Evolutionary conservation across 2,113 vertebrate species (phyloP).

Genomic region (Malurus alboscapulatus): DNA sequence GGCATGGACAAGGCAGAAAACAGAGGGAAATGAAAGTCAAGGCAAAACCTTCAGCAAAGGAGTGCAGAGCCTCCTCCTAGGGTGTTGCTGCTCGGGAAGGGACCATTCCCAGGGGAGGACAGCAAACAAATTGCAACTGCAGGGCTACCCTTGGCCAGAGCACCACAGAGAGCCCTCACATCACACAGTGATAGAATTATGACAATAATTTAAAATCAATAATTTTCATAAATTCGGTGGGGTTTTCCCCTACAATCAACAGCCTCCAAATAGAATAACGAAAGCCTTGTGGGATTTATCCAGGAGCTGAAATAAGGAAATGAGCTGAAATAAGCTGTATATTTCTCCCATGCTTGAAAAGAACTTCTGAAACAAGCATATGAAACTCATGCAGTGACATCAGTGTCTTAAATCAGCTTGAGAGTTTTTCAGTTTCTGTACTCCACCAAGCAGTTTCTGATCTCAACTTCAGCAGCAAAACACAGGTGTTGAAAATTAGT

Average conservation of each 20-base stretch:
- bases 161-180: background rate
- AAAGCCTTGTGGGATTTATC: background rate
- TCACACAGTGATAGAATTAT: background rate
- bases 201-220: background rate
- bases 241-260: background rate
- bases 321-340: background rate
- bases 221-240: background rate
- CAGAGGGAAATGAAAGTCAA: background rate
- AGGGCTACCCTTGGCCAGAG: background rate
- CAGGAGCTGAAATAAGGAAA: background rate
- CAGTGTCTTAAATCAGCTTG: background rate
- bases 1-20: background rate
- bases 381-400: background rate
- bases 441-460: background rate
- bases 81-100: background rate
- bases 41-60: background rate
- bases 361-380: background rate
- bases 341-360: background rate
- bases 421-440: background rate
- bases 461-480: background rate
- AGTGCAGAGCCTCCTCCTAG: background rate
- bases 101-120: background rate
- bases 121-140: background rate
- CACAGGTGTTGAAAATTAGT: background rate
- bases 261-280: background rate